Conservation (phyloP, 2,888 invertebrate species). For the Fragum fragum region DNA sequence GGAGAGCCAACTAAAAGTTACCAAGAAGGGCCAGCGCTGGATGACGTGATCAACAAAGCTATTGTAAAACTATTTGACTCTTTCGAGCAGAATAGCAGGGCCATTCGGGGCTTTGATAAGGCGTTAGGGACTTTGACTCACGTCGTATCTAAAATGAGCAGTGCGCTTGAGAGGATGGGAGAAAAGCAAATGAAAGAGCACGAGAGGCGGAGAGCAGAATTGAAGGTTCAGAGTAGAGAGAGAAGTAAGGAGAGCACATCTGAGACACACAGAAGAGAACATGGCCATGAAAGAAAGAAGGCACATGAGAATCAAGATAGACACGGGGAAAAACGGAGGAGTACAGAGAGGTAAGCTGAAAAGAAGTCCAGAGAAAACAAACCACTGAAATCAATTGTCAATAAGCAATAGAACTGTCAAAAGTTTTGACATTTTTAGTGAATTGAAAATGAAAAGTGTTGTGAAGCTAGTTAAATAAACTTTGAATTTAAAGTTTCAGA, state of each 20-base stretch:
- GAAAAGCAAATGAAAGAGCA: conserved; percentile 19
- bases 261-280: neutral
- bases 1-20: neutral
- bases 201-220: conserved; percentile 7
- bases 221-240: neutral
- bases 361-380: no score
- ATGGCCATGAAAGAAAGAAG: neutral
- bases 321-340: neutral
- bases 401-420: neutral
- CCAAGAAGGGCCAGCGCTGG: neutral
- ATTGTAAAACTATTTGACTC: neutral
- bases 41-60: neutral
- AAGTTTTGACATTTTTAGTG: neutral
- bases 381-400: neutral
- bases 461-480: neutral
- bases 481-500: no score
- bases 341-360: neutral
- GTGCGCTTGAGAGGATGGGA: conserved; percentile 15
- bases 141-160: conserved; percentile 7
- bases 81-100: conserved; percentile 21
- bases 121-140: neutral
- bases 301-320: neutral
- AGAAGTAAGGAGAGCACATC: neutral
- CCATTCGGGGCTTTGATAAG: conserved; percentile 9
- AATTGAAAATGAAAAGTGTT: neutral